Evolutionary conservation across 1,140 invertebrate species (phyloP), one percentile per base, ranked within the genome.

Genomic region (Lutraria rhynchaena): DNA sequence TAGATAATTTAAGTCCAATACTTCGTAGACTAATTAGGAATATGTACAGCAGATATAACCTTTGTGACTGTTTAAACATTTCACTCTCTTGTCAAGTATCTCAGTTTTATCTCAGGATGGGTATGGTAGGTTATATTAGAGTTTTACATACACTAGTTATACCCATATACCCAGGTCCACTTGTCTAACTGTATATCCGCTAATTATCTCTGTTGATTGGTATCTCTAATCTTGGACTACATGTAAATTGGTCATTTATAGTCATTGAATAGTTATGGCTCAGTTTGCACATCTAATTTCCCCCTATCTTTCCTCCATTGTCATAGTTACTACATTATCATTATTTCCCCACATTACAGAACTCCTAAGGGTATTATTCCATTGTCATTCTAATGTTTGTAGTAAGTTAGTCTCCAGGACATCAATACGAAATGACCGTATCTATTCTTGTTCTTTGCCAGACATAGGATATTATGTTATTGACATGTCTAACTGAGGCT

Each of bases 211-310:
- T n/a, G n/a, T n/a, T n/a, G n/a, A n/a, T n/a, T n/a, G n/a, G n/a
- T n/a, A n/a, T n/a, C n/a, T n/a, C n/a, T n/a, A n/a, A n/a, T n/a
- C n/a, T n/a, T n/a, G n/a, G 22, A n/a, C 24, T 44, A 61, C n/a
- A 65, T 65, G 61, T 41, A 65, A 65, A 44, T 46, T 65, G 27
- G 13, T 41, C 61, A 44, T 41, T 65, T 65, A 65, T 65, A 13
- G 61, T 65, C 31, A 41, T 65, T 41, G 61, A 46, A 24, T 46
- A 29, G 22, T 65, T 44, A 44, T 44, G 15, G 61, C 61, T 24
- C 5, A 44, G 37, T 65, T 65, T 65, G 61, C 37, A 46, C 61
- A 65, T 65, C 61, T 41, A 65, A 65, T 65, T 65, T 44, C 41
- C 2, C 37, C 37, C 46, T 65, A 44, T 65, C 61, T 44, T 22